Base-by-base conservation (phyloP, 2,797 vertebrate genomes). In the Melopsittacus undulatus region DNA sequence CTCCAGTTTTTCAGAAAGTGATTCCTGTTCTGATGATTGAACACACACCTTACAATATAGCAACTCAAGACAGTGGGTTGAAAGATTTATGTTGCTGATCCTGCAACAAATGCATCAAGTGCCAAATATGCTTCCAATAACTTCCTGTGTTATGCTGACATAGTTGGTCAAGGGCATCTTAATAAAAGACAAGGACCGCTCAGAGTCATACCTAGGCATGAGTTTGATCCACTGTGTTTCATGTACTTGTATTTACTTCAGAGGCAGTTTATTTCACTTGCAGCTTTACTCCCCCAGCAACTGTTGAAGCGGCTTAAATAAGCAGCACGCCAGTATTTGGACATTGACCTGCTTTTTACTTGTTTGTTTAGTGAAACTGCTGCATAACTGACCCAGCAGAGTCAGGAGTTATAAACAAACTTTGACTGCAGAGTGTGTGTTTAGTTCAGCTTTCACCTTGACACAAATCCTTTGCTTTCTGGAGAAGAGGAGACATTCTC, bases 311-410 rank as follows among this genome's bases (percentile, higher is more conserved):
- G 52, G 78, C 81, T 93, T 61, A 63, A 97, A 89, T 72, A 48
- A 87, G 68, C 78, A 85, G 52, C 82, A 26, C 59, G 85, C n/a
- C 79, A 83, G 69, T 36, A 23, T 88, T 83, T 95, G 96, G 89
- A 96, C 95, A 70, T 95, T 96, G 96, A 89, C 93, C 96, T 73
- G 69, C 81, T 90, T 89, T 95, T 90, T 93, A 57, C 89, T 78
- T 96, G 79, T 96, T 96, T 97, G 89, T 95, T 96, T 88, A 96
- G 93, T 85, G 90, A 94, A 95, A 92, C 91, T 95, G 94, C 75
- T 27, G 0, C 49, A 17, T 59, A 93, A 95, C 62, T 95, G 89
- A 91, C 43, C 92, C 66, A 54, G 87, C 73, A 69, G 78, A 92
- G 79, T 59, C 79, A 38, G 73, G 83, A 95, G 83, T 30, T 92